These are phyloP conservation scores for Trichomalopsis sarcophagae DNA, from an alignment of 1,140 invertebrate species.

Conservation along the genomic window DNA sequence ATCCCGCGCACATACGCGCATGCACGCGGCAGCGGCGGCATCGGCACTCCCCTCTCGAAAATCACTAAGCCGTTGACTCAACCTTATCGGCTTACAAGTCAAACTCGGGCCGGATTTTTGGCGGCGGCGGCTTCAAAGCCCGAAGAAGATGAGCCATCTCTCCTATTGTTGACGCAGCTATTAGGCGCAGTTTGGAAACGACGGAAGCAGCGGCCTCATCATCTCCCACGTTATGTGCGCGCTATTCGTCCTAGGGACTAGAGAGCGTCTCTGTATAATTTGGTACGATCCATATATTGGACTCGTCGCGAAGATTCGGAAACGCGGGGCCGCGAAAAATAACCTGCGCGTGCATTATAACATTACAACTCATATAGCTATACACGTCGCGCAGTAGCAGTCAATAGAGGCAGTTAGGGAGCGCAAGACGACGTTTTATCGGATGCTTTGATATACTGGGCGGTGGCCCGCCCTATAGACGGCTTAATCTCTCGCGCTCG, in stretches of 20 bases:
- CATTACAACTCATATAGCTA: background rate
- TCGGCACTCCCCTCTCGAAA: conserved; percentile 55
- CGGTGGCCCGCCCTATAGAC: conserved; percentile 65
- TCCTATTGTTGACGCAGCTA: conserved; percentile 72
- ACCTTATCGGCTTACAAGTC: conserved; percentile 75
- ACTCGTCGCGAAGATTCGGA: conserved; percentile 4
- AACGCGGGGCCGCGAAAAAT: background rate
- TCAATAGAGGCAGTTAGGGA: conserved; percentile 38
- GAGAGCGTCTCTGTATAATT: background rate
- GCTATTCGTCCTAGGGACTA: background rate
- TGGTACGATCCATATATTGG: background rate
- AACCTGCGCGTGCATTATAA: background rate
- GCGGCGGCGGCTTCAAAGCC: conserved; percentile 68
- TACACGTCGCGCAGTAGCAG: background rate
- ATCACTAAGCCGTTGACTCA: conserved; percentile 73
- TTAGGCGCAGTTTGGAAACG: conserved; percentile 71
- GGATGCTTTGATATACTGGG: conserved; percentile 74
- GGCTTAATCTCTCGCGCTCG: conserved; percentile 76
- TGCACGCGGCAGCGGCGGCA: background rate
- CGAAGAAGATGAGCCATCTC: conserved; percentile 27
- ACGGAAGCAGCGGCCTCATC: conserved; percentile 51
- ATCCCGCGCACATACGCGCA: no score
- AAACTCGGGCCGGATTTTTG: conserved; percentile 69
- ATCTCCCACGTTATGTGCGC: background rate
- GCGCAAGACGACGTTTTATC: conserved; percentile 70